Evolutionary conservation across 92 coral and sea anemone genomes (phyloP), one percentile per base, ranked within the genome.

Genomic region (Epizoanthus scotinus): DNA sequence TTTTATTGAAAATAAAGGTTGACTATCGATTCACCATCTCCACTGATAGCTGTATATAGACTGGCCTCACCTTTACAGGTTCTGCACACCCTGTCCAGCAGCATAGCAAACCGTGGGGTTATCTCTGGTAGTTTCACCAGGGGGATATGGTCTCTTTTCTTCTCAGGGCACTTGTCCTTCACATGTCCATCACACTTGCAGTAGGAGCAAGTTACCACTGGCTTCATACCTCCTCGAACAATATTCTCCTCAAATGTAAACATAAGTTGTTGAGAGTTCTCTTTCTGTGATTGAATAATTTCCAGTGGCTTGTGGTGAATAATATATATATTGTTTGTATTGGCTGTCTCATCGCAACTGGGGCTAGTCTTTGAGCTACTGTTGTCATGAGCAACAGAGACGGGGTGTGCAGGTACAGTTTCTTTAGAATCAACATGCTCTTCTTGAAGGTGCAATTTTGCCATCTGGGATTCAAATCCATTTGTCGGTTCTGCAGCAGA

Each of bases 181-280:
- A 85, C 61, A n/a, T 90, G 94, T 5, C 97, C 92, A 84, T 90
- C 97, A 47, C 25, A 69, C 63, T 92, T 93, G 57, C 97, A 93
- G 36, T 61, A 86, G 52, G 89, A 87, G 18, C 97, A 93, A 8
- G 89, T 86, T 72, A 83, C 81, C 47, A 82, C 86, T n/a, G 86
- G 92, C 19, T 58, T 70, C 15, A 52, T 81, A 14, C 87, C 90
- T 19, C 92, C 97, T 54, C 73, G 81, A 66, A 90, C 73, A 36
- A 87, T 49, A 19, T 67, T 52, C 6, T 27, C 74, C 63, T 90
- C 90, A 44, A 93, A 87, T 55, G 71, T 84, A 28, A 75, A 75
- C 47, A n/a, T 7, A 59, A 38, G 21, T 9, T 54, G 22, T 8
- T n/a, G 50, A 27, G 34, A 18, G 60, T 5, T 75, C 22, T 12